These are phyloP conservation scores for Crocidura indochinensis DNA, from an alignment of 2,797 vertebrate genomes.

Conservation along the genomic window DNA sequence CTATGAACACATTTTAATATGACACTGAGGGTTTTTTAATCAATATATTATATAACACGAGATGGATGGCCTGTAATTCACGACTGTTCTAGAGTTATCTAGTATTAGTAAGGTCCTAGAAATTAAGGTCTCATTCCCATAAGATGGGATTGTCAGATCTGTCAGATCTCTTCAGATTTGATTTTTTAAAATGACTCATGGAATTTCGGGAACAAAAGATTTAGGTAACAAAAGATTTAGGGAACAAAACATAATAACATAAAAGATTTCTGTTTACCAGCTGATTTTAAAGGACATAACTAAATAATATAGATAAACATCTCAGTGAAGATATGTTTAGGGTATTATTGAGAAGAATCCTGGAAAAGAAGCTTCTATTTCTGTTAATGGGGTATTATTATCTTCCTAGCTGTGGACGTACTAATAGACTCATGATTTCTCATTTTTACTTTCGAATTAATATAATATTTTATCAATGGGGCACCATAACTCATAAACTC, in stretches of 20 bases:
- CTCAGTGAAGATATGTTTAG: background rate
- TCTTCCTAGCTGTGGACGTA: background rate
- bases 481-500: background rate
- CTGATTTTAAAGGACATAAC: background rate
- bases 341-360: background rate
- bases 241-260: too few relatives aligned
- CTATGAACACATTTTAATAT: background rate
- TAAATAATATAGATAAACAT: background rate
- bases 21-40: background rate
- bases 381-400: background rate
- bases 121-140: background rate
- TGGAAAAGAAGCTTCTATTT: background rate
- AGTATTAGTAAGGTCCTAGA: background rate
- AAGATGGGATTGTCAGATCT: slow-evolving; percentile 8
- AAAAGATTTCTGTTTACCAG: background rate
- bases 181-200: slow-evolving; percentile 12
- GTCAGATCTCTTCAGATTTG: background rate
- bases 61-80: background rate
- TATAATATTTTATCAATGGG: background rate
- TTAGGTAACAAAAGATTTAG: background rate
- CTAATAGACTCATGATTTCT: background rate
- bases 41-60: background rate
- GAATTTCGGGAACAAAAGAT: background rate
- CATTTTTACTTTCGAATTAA: background rate
- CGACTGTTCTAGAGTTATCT: too few relatives aligned